Evolutionary conservation across 2,888 invertebrate genomes (phyloP).

Genomic region (Linnaemya tessellans): DNA sequence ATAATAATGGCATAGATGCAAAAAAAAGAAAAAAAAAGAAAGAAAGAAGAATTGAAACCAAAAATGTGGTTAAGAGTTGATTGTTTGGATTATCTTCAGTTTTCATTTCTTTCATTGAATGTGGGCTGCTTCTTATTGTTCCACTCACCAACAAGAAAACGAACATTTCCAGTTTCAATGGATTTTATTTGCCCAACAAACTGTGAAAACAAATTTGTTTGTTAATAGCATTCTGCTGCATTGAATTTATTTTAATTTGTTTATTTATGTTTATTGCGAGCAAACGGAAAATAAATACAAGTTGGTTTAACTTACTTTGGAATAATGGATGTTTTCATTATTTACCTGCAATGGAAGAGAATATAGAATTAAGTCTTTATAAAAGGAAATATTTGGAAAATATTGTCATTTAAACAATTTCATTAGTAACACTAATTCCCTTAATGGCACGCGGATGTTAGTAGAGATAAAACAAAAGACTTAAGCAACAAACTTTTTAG

Average conservation of each 20-base stretch:
- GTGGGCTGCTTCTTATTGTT: slow-evolving; percentile 59
- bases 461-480: background rate
- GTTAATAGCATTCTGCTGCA: background rate
- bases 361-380: background rate
- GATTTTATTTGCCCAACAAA: slow-evolving; percentile 6
- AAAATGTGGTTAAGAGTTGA: slow-evolving; percentile 56
- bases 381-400: background rate
- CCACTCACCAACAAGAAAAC: slow-evolving; percentile 27
- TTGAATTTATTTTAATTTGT: slow-evolving; percentile 28
- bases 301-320: slow-evolving; percentile 20
- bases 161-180: slow-evolving; percentile 36
- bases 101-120: slow-evolving; percentile 49
- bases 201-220: slow-evolving; percentile 44
- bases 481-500: background rate
- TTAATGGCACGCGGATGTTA: too few relatives aligned
- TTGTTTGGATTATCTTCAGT: slow-evolving; percentile 61
- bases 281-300: background rate
- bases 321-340: slow-evolving; percentile 16
- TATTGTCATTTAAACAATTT: background rate
- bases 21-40: background rate
- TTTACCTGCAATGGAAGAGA: slow-evolving; percentile 20
- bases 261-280: slow-evolving; percentile 8
- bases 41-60: slow-evolving; percentile 16
- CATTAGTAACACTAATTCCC: too few relatives aligned
- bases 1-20: slow-evolving; percentile 12